These are phyloP conservation scores for Calephelis perditalis DNA, from an alignment of 2,888 invertebrate species.

Conservation along the genomic window DNA sequence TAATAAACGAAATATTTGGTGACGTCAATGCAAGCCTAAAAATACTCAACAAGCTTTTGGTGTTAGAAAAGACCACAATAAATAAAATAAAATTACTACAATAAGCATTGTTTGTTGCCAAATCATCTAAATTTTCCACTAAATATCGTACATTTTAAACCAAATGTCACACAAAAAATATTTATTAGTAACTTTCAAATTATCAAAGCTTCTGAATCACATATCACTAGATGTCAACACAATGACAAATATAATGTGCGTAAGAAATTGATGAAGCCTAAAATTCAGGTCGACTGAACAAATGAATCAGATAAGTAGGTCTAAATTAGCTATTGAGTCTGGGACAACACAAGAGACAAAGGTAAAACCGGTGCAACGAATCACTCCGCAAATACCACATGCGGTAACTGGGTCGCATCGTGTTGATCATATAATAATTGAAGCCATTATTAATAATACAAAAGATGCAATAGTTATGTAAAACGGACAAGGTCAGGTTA, in stretches of 20 bases:
- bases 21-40: too few species aligned
- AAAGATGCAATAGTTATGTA: slow-evolving; percentile 30
- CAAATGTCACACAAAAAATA: too few species aligned
- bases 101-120: too few species aligned
- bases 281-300: slow-evolving; percentile 69
- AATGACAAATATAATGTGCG: slow-evolving; percentile 53
- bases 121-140: too few species aligned
- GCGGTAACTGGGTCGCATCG: slow-evolving; percentile 55
- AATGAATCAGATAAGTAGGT: slow-evolving; percentile 66
- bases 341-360: slow-evolving; percentile 58
- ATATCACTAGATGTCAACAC: slow-evolving; percentile 36
- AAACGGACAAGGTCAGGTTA: slow-evolving; percentile 23
- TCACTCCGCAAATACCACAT: slow-evolving; percentile 53
- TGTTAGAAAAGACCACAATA: too few species aligned
- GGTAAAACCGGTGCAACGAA: slow-evolving; percentile 57
- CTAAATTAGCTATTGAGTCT: slow-evolving; percentile 65
- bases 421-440: slow-evolving; percentile 54
- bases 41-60: too few species aligned
- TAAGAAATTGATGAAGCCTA: slow-evolving; percentile 57
- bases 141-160: too few species aligned
- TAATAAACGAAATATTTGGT: too few species aligned
- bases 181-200: too few species aligned
- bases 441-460: slow-evolving; percentile 36
- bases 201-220: neutral
- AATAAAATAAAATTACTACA: too few species aligned